Base-by-base conservation (phyloP, 2,888 invertebrate species). In the Crocallis elinguaria region DNA sequence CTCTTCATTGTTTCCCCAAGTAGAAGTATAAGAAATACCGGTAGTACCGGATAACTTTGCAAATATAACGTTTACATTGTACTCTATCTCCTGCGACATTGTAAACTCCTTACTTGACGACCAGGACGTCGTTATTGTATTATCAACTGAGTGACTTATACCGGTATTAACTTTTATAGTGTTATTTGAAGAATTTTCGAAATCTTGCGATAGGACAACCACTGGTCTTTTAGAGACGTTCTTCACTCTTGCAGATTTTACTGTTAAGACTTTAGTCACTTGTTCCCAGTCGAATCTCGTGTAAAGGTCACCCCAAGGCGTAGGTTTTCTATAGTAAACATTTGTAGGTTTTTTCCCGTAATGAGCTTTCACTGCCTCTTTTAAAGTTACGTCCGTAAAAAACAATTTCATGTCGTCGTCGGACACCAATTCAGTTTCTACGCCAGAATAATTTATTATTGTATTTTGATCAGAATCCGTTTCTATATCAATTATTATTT, bases 301-400 rank as follows among this genome's bases (percentile, higher is more conserved):
- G 53, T 84, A 88, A 2, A 88, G 66, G 64, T 88, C 87, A 0
- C 80, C 82, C 88, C 88, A 88, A 0, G 86, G 88, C 0, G 88
- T 88, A 0, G 88, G 88, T 41, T 84, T 83, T 66, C 71, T 76
- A 5, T 85, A 51, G 41, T 73, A 88, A 0, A 78, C 70, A 3
- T 69, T 66, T 1, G 55, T 77, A 0, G 88, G 84, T 49, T 61
- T 68, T 8, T 38, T 66, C 0, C 80, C 81, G 14, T 77, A 84
- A 39, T 79, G 74, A 5, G 52, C 66, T 27, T 67, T 67, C 0
- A 86, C 57, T 0, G 83, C 84, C 41, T 67, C 57, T 25, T 69
- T 67, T 23, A 88, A 62, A 17, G 67, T 72, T 0, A 58, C 35
- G 0, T 68, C 62, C 8, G 58, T 59, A 0, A 88, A 71, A 36